These are phyloP conservation scores for Dendrocincla fuliginosa DNA, from an alignment of 2,797 vertebrate genomes.

Conservation along the genomic window DNA sequence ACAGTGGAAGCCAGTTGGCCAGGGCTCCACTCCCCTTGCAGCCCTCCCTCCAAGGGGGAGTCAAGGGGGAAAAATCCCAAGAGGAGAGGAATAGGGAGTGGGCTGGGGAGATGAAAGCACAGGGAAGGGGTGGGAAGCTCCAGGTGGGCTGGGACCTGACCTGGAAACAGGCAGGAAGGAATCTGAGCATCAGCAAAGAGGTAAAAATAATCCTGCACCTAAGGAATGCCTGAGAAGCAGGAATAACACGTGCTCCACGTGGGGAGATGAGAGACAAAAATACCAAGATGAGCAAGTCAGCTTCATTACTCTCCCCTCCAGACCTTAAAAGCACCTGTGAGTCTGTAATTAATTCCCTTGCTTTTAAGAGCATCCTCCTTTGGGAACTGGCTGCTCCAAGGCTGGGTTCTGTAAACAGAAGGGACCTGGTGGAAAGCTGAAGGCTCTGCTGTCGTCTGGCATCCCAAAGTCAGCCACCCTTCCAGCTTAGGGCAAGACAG, in stretches of 20 bases:
- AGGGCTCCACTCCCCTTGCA: background rate
- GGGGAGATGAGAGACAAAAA: background rate
- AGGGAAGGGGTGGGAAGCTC: background rate
- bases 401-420: background rate
- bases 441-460: background rate
- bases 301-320: background rate
- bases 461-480: background rate
- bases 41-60: background rate
- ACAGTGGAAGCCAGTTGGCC: background rate
- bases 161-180: slow-evolving; percentile 1
- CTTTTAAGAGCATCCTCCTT: background rate
- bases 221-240: background rate
- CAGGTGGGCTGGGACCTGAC: background rate
- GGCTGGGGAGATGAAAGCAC: background rate
- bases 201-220: background rate
- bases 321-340: background rate
- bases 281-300: background rate
- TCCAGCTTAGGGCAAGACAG: background rate
- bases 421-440: rapidly evolving
- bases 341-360: background rate
- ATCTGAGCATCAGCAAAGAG: background rate
- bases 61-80: background rate
- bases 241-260: background rate
- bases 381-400: background rate
- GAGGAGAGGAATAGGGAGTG: background rate